A percentile compares a stretch with the other conserved stretches of the same genome.
These are phyloP conservation scores for Sebastes steindachneri DNA, from an alignment of 2,797 vertebrate species.

Conservation along the genomic window DNA sequence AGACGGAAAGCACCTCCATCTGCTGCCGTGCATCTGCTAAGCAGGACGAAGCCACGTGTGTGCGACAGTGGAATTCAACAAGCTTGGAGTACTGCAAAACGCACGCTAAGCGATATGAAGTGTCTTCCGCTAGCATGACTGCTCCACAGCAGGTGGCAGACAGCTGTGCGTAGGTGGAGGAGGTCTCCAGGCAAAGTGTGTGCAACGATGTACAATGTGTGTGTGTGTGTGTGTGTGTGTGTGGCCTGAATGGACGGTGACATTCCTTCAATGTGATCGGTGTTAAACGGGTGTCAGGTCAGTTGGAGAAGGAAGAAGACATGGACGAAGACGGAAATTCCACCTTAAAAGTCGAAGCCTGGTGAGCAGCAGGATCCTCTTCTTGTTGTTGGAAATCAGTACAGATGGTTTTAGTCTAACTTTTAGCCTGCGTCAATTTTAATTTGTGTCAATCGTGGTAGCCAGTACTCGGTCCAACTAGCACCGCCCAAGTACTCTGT, in stretches of 20 bases:
- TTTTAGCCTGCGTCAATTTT: neutral
- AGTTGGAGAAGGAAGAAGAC: conserved; percentile 21
- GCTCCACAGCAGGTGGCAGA: conserved; percentile 68
- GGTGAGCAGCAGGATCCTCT: neutral
- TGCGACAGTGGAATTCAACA: conserved; percentile 3
- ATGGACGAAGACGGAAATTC: neutral
- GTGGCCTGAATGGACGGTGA: conserved; percentile 38
- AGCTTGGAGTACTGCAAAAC: conserved; percentile 37
- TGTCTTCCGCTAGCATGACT: conserved; percentile 33
- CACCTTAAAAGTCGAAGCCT: conserved; percentile 6
- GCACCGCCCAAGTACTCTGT: too few relatives aligned
- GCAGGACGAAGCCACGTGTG: neutral
- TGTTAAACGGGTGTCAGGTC: conserved; percentile 54
- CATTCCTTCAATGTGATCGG: conserved; percentile 26
- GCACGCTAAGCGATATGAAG: conserved; percentile 51
- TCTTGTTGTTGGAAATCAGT: neutral
- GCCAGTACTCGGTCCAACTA: neutral
- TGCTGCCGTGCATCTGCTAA: conserved; percentile 35
- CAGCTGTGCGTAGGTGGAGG: conserved; percentile 68
- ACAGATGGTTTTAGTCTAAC: neutral
- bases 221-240: neutral
- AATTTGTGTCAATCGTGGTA: too few relatives aligned
- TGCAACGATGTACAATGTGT: neutral
- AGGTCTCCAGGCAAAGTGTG: conserved; percentile 35
- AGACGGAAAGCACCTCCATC: conserved; percentile 40